Conservation (phyloP, 2,113 vertebrate species). For the Oxyura jamaicensis region DNA sequence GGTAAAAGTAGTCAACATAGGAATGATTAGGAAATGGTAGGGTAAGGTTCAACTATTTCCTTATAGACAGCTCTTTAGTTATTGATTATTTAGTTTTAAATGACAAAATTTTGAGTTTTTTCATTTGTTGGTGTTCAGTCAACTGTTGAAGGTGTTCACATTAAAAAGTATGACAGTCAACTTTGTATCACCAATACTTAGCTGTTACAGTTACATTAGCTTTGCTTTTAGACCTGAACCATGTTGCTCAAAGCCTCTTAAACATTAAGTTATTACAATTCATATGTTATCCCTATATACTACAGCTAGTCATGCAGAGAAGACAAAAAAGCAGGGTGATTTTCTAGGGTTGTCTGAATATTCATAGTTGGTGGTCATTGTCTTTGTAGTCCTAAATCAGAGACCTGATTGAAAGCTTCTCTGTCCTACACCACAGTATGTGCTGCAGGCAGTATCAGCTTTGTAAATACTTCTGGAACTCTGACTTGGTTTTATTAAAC, state of each 20-base stretch:
- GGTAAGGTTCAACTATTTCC: background rate
- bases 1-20: background rate
- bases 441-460: background rate
- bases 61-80: background rate
- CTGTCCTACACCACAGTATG: background rate
- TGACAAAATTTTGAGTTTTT: background rate
- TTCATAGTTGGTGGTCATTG: background rate
- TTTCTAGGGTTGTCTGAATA: slow-evolving; percentile 13
- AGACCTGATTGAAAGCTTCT: background rate
- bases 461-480: background rate
- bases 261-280: background rate
- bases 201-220: background rate
- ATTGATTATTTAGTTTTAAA: background rate
- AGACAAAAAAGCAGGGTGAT: background rate
- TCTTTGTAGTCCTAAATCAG: background rate
- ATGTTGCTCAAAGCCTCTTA: slow-evolving; percentile 4
- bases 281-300: slow-evolving; percentile 28
- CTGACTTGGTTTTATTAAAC: background rate
- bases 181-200: background rate
- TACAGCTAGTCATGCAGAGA: background rate
- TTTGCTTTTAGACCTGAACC: background rate
- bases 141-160: background rate
- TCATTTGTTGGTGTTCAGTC: background rate
- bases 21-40: background rate
- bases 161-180: background rate